A percentile compares a stretch with the other conserved stretches of the same genome.
These are phyloP conservation scores for Microcaecilia unicolor DNA, from an alignment of 2,797 vertebrate genomes.

Conservation along the genomic window DNA sequence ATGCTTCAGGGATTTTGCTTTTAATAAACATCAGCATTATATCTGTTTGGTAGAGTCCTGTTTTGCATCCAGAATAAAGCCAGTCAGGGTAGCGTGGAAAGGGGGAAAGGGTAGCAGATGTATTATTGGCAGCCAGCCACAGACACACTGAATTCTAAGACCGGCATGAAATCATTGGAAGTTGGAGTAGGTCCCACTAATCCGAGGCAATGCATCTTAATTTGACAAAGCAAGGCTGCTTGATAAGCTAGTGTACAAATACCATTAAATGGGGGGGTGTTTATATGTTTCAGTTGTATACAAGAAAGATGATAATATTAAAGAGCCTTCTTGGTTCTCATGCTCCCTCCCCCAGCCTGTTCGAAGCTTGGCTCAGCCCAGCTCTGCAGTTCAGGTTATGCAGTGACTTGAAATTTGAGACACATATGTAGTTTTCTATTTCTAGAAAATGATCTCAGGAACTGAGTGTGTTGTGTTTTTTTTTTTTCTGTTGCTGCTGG, in stretches of 20 bases:
- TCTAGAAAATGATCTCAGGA: conserved; percentile 69
- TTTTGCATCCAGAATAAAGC: conserved; percentile 34
- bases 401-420: conserved; percentile 68
- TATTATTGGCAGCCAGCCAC: conserved; percentile 60
- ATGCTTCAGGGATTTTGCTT: conserved; percentile 32
- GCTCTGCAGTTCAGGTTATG: conserved; percentile 45
- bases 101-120: conserved; percentile 45
- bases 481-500: conserved; percentile 50
- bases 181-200: conserved; percentile 63
- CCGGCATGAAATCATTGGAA: conserved; percentile 73
- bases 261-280: conserved; percentile 28
- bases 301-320: conserved; percentile 30
- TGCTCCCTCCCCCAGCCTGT: no score
- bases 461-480: conserved; percentile 46
- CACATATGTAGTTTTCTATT: conserved; percentile 70
- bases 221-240: conserved; percentile 64
- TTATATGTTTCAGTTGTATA: conserved; percentile 42
- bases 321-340: conserved; percentile 21
- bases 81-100: conserved; percentile 43
- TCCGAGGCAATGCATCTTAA: conserved; percentile 63
- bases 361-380: conserved; percentile 42
- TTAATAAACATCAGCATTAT: conserved; percentile 37
- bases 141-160: conserved; percentile 48
- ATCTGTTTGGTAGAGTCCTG: conserved; percentile 31
- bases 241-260: conserved; percentile 47